Evolutionary conservation across 2,113 vertebrate species (phyloP).

Genomic region (Marcusenius ussheri): DNA sequence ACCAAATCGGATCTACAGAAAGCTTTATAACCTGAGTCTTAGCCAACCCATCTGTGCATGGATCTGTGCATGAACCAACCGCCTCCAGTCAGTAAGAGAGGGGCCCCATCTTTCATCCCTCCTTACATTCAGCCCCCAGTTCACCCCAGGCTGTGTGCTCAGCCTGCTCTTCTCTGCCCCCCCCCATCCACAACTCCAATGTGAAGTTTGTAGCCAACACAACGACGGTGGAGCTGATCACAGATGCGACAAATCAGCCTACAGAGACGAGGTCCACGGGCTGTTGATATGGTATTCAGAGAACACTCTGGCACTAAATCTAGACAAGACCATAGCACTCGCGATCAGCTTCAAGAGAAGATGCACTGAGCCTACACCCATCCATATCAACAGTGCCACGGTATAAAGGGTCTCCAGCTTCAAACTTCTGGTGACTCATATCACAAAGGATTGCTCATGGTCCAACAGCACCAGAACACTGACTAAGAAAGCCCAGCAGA

Average conservation of each 20-base stretch:
- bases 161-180: background rate
- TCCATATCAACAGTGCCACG: background rate
- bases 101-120: background rate
- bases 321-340: background rate
- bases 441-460: background rate
- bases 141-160: no score
- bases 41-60: background rate
- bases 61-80: background rate
- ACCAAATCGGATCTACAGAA: background rate
- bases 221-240: background rate
- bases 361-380: background rate
- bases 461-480: background rate
- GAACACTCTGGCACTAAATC: background rate
- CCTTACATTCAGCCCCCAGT: background rate
- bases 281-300: background rate
- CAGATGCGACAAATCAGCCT: background rate
- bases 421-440: background rate
- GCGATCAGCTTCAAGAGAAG: background rate
- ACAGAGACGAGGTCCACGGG: background rate
- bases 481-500: background rate
- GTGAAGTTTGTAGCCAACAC: background rate
- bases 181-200: background rate
- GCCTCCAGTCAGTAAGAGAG: background rate
- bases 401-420: background rate
- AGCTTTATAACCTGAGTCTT: background rate